Evolutionary conservation across 2,797 vertebrate genomes (phyloP).

Genomic region (Sebastes miniatus): DNA sequence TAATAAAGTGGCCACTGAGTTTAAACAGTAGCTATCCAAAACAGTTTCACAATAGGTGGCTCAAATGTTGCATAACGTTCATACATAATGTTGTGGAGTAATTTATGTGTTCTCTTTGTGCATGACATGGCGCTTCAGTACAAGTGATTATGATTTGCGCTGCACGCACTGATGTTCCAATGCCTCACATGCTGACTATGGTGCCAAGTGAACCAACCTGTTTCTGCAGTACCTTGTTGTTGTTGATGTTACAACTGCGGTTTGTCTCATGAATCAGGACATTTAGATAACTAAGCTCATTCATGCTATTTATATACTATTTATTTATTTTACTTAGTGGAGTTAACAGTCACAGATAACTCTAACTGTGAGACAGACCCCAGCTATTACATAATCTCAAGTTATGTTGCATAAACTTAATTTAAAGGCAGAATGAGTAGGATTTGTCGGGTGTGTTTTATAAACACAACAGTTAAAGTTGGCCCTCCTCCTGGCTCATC

Average conservation of each 20-base stretch:
- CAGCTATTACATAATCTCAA: not conserved
- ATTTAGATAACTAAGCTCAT: not conserved
- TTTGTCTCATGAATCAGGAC: not conserved
- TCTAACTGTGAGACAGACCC: not conserved
- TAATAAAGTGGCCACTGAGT: not conserved
- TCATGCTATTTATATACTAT: no score
- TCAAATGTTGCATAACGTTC: not conserved
- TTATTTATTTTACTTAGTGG: not conserved
- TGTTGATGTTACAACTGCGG: not conserved
- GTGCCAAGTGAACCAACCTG: slow-evolving; percentile 43
- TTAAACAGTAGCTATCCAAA: not conserved
- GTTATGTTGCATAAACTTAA: not conserved
- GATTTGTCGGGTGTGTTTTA: no score
- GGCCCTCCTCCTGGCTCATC: no score
- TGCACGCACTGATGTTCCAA: not conserved
- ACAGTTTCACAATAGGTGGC: not conserved
- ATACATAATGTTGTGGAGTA: not conserved
- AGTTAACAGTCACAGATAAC: not conserved
- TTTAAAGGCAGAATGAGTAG: not conserved
- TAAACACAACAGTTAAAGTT: no score
- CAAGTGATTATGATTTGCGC: not conserved
- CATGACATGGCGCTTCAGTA: not conserved
- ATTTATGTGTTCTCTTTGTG: not conserved
- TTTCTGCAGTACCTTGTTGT: slow-evolving; percentile 17
- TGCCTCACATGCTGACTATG: not conserved